Conservation (phyloP, 1,140 invertebrate genomes). For the Xylocopa sonorina region DNA sequence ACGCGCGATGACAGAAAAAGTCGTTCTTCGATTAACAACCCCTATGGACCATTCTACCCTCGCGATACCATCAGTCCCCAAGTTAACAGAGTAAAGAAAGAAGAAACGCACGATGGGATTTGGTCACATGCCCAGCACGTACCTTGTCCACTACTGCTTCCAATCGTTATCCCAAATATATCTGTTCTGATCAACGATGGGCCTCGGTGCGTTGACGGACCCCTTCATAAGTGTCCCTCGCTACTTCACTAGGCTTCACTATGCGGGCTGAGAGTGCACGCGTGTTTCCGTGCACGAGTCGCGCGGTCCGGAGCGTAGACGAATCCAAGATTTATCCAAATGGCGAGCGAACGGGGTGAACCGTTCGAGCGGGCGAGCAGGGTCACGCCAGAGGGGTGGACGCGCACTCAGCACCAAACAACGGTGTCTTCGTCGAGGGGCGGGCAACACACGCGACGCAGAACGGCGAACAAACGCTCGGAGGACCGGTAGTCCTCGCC, state of each 20-base stretch:
- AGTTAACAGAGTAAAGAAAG: too few species aligned
- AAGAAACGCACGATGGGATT: background rate
- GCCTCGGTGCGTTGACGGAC: constrained; percentile 66
- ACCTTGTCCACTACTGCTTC: constrained; percentile 74
- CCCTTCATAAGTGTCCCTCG: constrained; percentile 77
- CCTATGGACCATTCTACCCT: background rate
- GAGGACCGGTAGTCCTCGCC: constrained; percentile 12
- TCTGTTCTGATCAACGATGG: constrained; percentile 70
- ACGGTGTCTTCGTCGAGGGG: background rate
- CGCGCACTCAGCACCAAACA: constrained; percentile 20
- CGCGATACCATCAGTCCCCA: too few species aligned
- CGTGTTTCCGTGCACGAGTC: constrained; percentile 25
- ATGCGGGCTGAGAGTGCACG: constrained; percentile 23
- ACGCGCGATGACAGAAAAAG: too few species aligned
- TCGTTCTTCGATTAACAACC: too few species aligned
- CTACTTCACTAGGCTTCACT: constrained; percentile 45
- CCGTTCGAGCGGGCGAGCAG: background rate
- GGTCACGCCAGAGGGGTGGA: background rate
- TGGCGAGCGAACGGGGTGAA: background rate
- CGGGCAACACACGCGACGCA: constrained; percentile 11
- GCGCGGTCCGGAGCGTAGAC: background rate
- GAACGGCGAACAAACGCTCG: background rate
- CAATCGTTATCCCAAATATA: constrained; percentile 78
- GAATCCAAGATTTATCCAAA: background rate
- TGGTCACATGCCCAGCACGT: constrained; percentile 15